Conservation (phyloP, 2,113 vertebrate species). For the Clarias batrachus region DNA sequence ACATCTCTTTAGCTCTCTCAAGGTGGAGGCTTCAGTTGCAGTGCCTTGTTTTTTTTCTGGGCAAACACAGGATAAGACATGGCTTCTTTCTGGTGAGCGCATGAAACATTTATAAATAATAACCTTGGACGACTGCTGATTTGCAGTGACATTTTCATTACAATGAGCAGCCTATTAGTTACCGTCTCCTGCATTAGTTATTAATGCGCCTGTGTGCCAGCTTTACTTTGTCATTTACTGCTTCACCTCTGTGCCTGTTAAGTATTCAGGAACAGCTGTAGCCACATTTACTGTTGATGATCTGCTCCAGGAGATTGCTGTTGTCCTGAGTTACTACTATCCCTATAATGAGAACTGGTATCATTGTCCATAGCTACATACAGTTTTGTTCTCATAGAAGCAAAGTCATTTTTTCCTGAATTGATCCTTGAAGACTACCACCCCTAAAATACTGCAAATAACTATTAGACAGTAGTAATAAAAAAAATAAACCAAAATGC, state of each 20-base stretch:
- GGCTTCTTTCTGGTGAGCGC: slow-evolving; percentile 70
- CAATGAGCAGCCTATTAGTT: slow-evolving; percentile 77
- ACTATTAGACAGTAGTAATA: background rate
- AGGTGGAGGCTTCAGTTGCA: background rate
- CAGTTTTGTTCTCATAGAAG: slow-evolving; percentile 13
- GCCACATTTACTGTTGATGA: slow-evolving; percentile 78
- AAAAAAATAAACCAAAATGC: background rate
- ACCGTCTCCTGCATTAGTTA: slow-evolving; percentile 74
- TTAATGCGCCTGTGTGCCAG: slow-evolving; percentile 78
- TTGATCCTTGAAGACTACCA: background rate
- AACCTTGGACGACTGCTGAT: slow-evolving; percentile 80
- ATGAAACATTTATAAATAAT: slow-evolving; percentile 85
- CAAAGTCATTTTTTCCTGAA: background rate
- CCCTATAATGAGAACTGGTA: slow-evolving; percentile 55
- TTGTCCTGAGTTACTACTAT: slow-evolving; percentile 41
- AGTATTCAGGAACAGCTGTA: slow-evolving; percentile 82
- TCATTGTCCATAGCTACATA: slow-evolving; percentile 23
- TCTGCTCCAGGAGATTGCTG: slow-evolving; percentile 57
- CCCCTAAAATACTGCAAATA: background rate
- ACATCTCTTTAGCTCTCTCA: background rate
- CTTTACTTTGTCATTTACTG: slow-evolving; percentile 83
- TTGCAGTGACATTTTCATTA: slow-evolving; percentile 84
- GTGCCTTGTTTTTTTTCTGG: slow-evolving; percentile 62
- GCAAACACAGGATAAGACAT: slow-evolving; percentile 64
- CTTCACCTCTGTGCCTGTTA: slow-evolving; percentile 79